phyloP scores from a whole-genome alignment of 2,113 vertebrate genomes.

The Cacatua alba region DNA sequence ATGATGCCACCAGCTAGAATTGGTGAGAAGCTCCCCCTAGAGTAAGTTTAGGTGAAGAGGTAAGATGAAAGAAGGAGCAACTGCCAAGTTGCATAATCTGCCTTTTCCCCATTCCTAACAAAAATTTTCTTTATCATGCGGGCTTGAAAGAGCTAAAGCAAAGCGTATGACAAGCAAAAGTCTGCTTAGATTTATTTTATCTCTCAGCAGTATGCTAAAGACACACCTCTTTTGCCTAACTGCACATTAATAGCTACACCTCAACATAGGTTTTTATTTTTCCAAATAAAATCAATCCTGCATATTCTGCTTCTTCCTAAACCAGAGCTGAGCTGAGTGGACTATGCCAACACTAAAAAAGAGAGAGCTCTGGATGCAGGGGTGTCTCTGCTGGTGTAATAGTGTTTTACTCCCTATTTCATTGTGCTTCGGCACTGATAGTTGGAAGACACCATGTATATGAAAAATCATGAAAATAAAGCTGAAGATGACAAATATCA shows the following conservation, averaged over 20 bases:
- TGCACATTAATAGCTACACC: not conserved
- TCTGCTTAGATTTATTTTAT: not conserved
- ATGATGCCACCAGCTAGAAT: not conserved
- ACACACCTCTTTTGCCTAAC: not conserved
- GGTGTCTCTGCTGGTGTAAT: rapidly evolving
- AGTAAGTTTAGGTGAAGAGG: not conserved
- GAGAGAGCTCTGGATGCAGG: not conserved
- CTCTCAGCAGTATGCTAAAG: not conserved
- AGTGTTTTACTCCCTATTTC: not conserved
- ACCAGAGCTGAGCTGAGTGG: rapidly evolving
- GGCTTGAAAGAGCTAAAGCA: not conserved
- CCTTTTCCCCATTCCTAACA: not conserved
- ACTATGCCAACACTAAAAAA: not conserved
- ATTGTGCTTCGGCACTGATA: not conserved
- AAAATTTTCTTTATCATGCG: not conserved
- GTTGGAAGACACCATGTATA: rapidly evolving
- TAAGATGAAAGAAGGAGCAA: not conserved
- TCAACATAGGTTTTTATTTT: not conserved
- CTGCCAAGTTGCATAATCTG: not conserved
- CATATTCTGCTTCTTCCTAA: not conserved
- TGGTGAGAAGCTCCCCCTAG: not conserved
- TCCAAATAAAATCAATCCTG: not conserved
- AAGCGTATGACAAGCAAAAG: not conserved
- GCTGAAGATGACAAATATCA: not conserved
- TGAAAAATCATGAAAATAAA: not conserved